Evolutionary conservation across 2,113 vertebrate genomes (phyloP).

Genomic region (Hypomesus transpacificus): DNA sequence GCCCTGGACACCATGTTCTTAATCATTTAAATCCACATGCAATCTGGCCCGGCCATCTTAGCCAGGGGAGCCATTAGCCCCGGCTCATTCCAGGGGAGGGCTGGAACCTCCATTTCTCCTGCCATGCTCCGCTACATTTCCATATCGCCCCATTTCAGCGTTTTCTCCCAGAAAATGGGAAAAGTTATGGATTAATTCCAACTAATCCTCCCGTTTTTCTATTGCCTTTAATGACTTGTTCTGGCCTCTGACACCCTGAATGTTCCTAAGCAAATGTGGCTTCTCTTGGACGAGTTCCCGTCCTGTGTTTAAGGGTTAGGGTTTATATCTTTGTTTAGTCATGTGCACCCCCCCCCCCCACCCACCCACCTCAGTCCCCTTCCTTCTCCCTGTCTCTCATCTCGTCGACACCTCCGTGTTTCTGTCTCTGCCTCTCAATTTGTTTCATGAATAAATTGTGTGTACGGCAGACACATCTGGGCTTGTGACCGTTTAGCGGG

Average conservation of each 20-base stretch:
- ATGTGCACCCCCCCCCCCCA: not conserved
- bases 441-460: not conserved
- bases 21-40: conserved; percentile 63
- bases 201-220: conserved; percentile 59
- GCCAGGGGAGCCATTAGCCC: conserved; percentile 56
- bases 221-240: conserved; percentile 66
- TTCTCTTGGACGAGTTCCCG: conserved; percentile 35
- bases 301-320: conserved; percentile 29
- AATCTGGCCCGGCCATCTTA: conserved; percentile 63
- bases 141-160: conserved; percentile 54
- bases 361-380: not conserved
- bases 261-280: conserved; percentile 43
- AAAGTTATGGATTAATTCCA: conserved; percentile 64
- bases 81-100: conserved; percentile 54
- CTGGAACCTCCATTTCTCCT: conserved; percentile 62
- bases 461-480: too few relatives aligned
- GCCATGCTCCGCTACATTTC: conserved; percentile 59
- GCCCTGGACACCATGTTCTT: conserved; percentile 42
- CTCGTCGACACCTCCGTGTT: not conserved
- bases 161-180: conserved; percentile 57
- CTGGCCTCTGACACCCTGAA: conserved; percentile 51
- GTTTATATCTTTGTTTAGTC: not conserved
- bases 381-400: not conserved
- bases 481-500: too few relatives aligned
- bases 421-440: not conserved